These are phyloP conservation scores for Drosophila mulleri DNA, from an alignment of 2,888 invertebrate species.

Conservation along the genomic window DNA sequence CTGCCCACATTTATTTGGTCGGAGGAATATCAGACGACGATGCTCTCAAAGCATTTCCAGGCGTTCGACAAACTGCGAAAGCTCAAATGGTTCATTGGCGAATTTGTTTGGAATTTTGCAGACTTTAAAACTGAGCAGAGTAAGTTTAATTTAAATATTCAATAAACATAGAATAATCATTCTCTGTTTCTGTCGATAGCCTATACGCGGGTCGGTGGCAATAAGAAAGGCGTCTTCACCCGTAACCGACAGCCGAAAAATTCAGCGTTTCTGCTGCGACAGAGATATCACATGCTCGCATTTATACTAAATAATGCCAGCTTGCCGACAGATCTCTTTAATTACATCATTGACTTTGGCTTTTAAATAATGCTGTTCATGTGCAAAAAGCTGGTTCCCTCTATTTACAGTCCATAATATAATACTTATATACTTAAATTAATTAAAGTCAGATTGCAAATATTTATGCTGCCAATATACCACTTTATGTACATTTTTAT, in stretches of 20 bases:
- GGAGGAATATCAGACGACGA: conserved; percentile 95
- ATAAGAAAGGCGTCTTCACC: conserved; percentile 96
- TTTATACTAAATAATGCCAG: conserved; percentile 87
- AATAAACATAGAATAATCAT: background rate
- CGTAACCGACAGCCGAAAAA: conserved; percentile 95
- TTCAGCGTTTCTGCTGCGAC: conserved; percentile 92
- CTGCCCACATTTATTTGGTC: conserved; percentile 94
- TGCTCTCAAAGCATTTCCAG: conserved; percentile 94
- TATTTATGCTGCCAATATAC: background rate
- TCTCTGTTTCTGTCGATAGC: conserved; percentile 85
- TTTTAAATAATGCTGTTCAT: background rate
- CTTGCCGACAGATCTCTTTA: conserved; percentile 86
- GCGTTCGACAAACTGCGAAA: conserved; percentile 93
- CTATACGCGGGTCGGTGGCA: conserved; percentile 91
- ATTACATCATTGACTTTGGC: conserved; percentile 84
- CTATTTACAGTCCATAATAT: background rate
- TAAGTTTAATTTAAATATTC: conserved; percentile 79
- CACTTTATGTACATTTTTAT: background rate
- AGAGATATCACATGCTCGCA: conserved; percentile 90
- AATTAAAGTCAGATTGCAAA: conserved; percentile 24
- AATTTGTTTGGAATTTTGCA: conserved; percentile 99
- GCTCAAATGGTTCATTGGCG: conserved; percentile 94
- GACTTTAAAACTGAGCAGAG: conserved; percentile 98
- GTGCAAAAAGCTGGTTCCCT: background rate
- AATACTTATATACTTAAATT: background rate